Evolutionary conservation across 2,888 invertebrate genomes (phyloP).

Genomic region (Papilio gigon): DNA sequence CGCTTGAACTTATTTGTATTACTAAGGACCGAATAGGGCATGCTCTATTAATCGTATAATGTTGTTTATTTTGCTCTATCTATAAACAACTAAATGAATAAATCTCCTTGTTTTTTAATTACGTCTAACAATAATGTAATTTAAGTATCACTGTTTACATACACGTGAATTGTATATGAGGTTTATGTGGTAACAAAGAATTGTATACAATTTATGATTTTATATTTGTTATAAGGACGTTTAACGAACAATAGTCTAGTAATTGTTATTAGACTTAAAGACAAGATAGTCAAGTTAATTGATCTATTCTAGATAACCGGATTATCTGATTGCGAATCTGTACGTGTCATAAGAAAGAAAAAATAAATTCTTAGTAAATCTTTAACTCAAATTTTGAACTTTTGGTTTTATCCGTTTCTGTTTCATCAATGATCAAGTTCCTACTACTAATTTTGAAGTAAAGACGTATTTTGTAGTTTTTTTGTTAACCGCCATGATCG

Average conservation of each 20-base stretch:
- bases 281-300: not conserved
- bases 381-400: no score
- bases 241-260: not conserved
- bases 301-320: not conserved
- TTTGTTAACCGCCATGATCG: not conserved
- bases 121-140: conserved; percentile 6
- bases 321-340: no score
- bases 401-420: no score
- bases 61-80: conserved; percentile 8
- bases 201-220: not conserved
- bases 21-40: not conserved
- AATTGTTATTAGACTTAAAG: not conserved
- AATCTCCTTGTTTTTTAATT: conserved; percentile 17
- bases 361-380: no score
- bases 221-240: not conserved
- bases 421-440: not conserved
- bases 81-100: conserved; percentile 17
- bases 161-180: not conserved
- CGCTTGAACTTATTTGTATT: conserved; percentile 5
- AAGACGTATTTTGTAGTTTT: not conserved
- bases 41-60: conserved; percentile 25
- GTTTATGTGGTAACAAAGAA: not conserved
- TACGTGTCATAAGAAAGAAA: no score
- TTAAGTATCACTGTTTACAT: not conserved
- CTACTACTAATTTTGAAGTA: not conserved